These are phyloP conservation scores for Bovichtus variegatus DNA, from an alignment of 2,797 vertebrate genomes.

Conservation along the genomic window DNA sequence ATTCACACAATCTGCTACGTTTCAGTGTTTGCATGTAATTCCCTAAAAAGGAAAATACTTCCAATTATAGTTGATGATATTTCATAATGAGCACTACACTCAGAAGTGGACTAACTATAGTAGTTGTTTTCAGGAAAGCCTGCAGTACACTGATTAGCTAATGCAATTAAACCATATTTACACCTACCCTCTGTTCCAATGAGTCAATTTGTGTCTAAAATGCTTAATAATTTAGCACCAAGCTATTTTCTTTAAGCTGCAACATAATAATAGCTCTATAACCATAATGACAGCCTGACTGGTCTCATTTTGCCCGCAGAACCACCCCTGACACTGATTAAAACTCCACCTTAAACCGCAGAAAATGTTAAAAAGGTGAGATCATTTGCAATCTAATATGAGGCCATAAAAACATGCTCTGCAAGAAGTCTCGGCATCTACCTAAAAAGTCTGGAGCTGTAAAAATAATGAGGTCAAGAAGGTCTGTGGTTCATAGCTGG, in stretches of 20 bases:
- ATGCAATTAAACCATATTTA: constrained; percentile 72
- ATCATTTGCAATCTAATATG: constrained; percentile 45
- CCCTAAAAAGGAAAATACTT: constrained; percentile 36
- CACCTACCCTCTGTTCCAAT: constrained; percentile 50
- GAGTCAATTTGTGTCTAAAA: constrained; percentile 64
- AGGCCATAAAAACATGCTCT: constrained; percentile 52
- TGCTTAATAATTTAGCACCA: constrained; percentile 44
- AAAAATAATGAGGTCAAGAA: constrained; percentile 82
- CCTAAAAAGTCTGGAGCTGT: constrained; percentile 52
- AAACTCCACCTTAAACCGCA: constrained; percentile 49
- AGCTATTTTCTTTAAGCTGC: constrained; percentile 37
- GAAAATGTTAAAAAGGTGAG: constrained; percentile 59
- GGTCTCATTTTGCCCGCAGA: constrained; percentile 29
- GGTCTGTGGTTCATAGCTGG: constrained; percentile 68
- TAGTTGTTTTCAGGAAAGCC: constrained; percentile 43
- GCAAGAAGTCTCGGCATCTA: constrained; percentile 48
- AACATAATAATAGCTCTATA: constrained; percentile 28
- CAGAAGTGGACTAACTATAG: constrained; percentile 39
- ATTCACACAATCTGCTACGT: constrained; percentile 2
- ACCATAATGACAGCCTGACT: constrained; percentile 19
- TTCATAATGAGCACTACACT: constrained; percentile 50
- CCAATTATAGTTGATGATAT: constrained; percentile 35
- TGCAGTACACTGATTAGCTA: constrained; percentile 70
- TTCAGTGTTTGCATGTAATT: constrained; percentile 28
- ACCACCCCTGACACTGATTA: constrained; percentile 38